Base-by-base conservation (phyloP, 2,888 invertebrate genomes). In the Hipparchia sbordonii region DNA sequence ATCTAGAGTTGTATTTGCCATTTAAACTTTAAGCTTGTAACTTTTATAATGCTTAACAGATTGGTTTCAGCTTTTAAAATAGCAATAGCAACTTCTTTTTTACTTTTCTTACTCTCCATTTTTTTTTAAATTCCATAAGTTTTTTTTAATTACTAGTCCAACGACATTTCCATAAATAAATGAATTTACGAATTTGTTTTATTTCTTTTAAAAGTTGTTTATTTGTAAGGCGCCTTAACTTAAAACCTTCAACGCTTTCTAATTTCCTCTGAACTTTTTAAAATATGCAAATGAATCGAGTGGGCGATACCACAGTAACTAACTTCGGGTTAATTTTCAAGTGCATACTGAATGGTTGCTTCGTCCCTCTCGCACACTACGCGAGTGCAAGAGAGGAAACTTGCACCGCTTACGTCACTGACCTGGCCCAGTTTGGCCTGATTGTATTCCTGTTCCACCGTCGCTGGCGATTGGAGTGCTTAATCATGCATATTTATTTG, bases 301-400 rank as follows among this genome's bases (percentile, higher is more conserved):
- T 33, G 59, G 10, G 2, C 5, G 10, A 9, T 23, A n/a, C 33
- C 60, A 54, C 23, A 13, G n/a, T 52, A 39, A 13, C 51, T n/a
- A 61, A 67, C 23, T 52, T 54, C 52, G 52, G 61, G 51, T 67
- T 67, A 62, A 56, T 72, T 72, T 72, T 72, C 72, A 72, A 72
- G 72, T 68, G 72, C 62, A 62, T 60, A 48, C 67, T 72, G 67
- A 72, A 72, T 72, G 72, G 67, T 56, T 67, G 12, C 56, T 9
- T 68, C 63, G 10, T 72, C 68, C 62, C 63, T 39, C 56, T 68
- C 68, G 39, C 67, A 12, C 72, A 9, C 5, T n/a, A 56, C 56
- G 56, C 10, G 56, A 62, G 72, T 39, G 67, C 67, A 56, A 61
- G 54, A 67, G 72, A 68, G 33, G 51, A 23, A 51, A 62, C 51